Evolutionary conservation across 2,797 vertebrate genomes (phyloP), one percentile per base, ranked within the genome.

Genomic region (Rhabdomys pumilio): DNA sequence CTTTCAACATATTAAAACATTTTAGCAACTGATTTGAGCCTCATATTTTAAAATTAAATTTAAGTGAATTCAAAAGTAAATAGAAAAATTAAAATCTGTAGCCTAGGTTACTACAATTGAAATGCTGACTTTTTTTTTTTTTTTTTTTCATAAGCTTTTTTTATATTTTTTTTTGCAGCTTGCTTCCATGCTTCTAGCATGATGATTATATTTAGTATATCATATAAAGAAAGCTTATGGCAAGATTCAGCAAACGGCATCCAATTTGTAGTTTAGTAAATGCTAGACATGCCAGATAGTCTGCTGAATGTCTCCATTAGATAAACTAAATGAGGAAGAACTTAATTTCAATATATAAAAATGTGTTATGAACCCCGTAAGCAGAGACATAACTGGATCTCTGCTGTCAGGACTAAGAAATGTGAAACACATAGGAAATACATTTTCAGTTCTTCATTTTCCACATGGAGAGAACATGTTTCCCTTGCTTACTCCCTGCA

Each of bases 321-420:
- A 88, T 82, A 94, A 87, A 61, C 6, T 81, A 50, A 91, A 88
- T 1, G 22, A 89, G 2, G 4, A 13, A 17, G 6, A 69, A 87
- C 15, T 83, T 86, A 76, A 59, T 95, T 95, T 69, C 67, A 92
- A 75, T 12, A 7, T 41, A 59, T 89, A 72, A 95, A 89, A 90
- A 61, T 61, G 44, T 8, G 19, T 59, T 90, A 15, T 20, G 29
- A 93, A 95, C 55, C 29, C 7, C 22, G 75, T 69, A 38, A 81
- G 17, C 29, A 69, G 47, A 12, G 77, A 47, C 81, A 89, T 53
- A 91, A 4, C 41, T 84, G 53, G 59, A 63, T 79, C 2, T 59
- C 47, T 17, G 4, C 47, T 29, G 29, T 9, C 41, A 22, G 26
- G 61, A 59, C 4, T 50, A 14, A 31, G 79, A 72, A 61, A n/a